Evolutionary conservation across 2,113 vertebrate genomes (phyloP).

Genomic region (Ramphastos sulfuratus): DNA sequence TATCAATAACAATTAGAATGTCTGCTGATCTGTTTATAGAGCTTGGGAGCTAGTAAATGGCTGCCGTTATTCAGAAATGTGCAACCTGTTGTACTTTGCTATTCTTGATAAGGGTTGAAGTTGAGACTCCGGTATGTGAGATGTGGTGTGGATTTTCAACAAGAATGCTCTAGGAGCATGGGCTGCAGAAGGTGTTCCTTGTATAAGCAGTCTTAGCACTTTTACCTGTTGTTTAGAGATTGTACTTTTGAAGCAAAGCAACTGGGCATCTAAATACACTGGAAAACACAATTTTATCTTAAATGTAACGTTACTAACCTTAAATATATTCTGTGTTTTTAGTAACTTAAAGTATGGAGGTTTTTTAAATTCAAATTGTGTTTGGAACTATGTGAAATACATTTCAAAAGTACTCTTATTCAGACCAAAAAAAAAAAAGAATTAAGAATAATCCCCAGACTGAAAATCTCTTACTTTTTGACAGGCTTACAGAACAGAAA

Average conservation of each 20-base stretch:
- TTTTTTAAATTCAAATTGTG: neutral
- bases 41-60: neutral
- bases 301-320: neutral
- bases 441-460: neutral
- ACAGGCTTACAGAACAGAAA: neutral
- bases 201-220: neutral
- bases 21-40: neutral
- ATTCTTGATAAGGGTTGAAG: slow-evolving; percentile 8
- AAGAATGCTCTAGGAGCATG: neutral
- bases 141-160: neutral
- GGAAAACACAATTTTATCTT: neutral
- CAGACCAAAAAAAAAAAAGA: neutral
- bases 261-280: neutral
- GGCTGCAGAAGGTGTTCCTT: neutral
- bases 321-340: neutral
- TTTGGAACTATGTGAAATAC: neutral
- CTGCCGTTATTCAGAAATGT: slow-evolving; percentile 11
- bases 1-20: neutral
- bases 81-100: neutral
- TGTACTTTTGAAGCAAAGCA: slow-evolving; percentile 27
- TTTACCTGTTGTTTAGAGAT: neutral
- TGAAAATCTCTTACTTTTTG: neutral
- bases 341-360: neutral
- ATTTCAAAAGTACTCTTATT: neutral
- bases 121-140: slow-evolving; percentile 14